Conservation (phyloP, 2,797 vertebrate genomes). For the Periophthalmus magnuspinnatus region DNA sequence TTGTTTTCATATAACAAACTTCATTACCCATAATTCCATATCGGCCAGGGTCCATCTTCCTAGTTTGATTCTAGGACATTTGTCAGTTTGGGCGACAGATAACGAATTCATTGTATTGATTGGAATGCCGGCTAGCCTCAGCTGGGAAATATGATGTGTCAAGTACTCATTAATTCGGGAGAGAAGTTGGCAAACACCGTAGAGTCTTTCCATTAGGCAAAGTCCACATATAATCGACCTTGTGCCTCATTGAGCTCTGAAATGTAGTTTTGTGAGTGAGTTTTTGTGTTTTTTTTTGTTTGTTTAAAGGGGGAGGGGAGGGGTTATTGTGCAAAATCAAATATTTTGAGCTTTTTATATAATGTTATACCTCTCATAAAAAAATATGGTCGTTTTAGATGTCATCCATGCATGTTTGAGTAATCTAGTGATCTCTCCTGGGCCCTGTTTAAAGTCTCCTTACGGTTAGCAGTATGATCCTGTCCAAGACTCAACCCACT, state of each 20-base stretch:
- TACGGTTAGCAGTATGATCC: too few species aligned
- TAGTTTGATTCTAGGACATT: slow-evolving; percentile 54
- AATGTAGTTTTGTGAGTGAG: slow-evolving; percentile 42
- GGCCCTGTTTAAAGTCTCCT: too few species aligned
- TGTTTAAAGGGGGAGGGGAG: too few species aligned
- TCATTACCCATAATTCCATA: slow-evolving; percentile 57
- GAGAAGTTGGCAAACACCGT: slow-evolving; percentile 67
- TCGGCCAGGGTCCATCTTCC: slow-evolving; percentile 64
- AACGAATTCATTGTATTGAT: slow-evolving; percentile 74
- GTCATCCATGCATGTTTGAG: too few species aligned
- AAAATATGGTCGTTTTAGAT: too few species aligned
- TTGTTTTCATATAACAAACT: slow-evolving; percentile 55
- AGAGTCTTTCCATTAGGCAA: slow-evolving; percentile 69
- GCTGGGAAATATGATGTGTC: slow-evolving; percentile 72
- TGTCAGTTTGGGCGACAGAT: slow-evolving; percentile 55
- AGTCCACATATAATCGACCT: slow-evolving; percentile 71
- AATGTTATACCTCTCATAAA: too few species aligned
- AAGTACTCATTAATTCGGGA: slow-evolving; percentile 68
- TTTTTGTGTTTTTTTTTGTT: too few species aligned
- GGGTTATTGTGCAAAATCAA: too few species aligned
- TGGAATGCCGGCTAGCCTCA: slow-evolving; percentile 49
- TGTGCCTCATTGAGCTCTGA: slow-evolving; percentile 51
- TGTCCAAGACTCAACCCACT: too few species aligned
- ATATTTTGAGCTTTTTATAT: too few species aligned
- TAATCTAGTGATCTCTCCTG: too few species aligned